phyloP scores from a whole-genome alignment of 2,888 invertebrate species.

The Lamellibrachia satsuma region DNA sequence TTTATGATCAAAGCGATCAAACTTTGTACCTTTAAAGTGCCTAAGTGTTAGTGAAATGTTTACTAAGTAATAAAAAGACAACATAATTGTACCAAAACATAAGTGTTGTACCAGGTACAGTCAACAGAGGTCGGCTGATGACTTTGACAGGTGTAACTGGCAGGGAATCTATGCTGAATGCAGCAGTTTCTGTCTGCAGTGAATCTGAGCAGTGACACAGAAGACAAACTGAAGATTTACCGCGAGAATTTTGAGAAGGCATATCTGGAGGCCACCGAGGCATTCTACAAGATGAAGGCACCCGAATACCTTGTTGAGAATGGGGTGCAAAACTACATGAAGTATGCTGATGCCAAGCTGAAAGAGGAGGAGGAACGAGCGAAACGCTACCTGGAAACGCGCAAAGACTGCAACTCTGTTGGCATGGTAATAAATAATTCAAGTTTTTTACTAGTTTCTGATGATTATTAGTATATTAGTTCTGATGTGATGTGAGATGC shows the following conservation, averaged over 20 bases:
- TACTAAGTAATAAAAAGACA: neutral
- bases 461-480: neutral
- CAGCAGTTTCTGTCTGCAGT: slow-evolving; percentile 71
- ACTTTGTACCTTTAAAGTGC: neutral
- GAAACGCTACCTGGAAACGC: slow-evolving; percentile 89
- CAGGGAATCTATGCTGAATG: neutral
- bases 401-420: slow-evolving; percentile 77
- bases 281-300: slow-evolving; percentile 90
- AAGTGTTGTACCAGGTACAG: too few species aligned
- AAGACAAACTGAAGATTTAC: slow-evolving; percentile 94
- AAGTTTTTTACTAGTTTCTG: slow-evolving; percentile 40
- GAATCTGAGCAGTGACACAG: slow-evolving; percentile 90
- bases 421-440: slow-evolving; percentile 65
- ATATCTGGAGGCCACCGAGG: slow-evolving; percentile 92
- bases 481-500: too few species aligned
- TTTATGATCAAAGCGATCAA: too few species aligned
- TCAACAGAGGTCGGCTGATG: too few species aligned
- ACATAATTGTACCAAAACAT: neutral
- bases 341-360: slow-evolving; percentile 92
- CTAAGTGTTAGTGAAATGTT: neutral
- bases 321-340: slow-evolving; percentile 97
- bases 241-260: slow-evolving; percentile 94
- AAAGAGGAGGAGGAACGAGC: slow-evolving; percentile 95
- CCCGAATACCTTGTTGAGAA: slow-evolving; percentile 84
- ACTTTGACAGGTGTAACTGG: neutral